Base-by-base conservation (phyloP, 2,888 invertebrate species). In the Anoncus sp. region DNA sequence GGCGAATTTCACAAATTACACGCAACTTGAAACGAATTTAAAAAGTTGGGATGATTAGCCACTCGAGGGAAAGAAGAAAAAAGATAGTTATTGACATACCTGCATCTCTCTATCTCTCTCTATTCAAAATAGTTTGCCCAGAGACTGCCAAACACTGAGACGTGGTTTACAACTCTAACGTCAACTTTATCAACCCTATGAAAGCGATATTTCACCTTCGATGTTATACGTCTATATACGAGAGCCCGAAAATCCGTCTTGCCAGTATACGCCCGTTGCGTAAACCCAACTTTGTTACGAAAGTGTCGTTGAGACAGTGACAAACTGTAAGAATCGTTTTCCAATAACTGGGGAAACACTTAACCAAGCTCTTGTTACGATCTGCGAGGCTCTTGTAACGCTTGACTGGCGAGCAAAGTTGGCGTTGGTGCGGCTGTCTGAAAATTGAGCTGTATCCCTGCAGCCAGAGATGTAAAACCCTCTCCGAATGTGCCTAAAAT, bases 241-340 rank as follows among this genome's bases (percentile, higher is more conserved):
- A 14, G 20, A 49, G 49, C 43, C 5, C n/a, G 43, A 5, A 20
- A 16, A 18, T 40, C 7, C 12, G 14, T 63, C 14, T 18, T 22
- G 7, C 10, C n/a, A 18, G 38, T 59, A 10, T 14, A n/a, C 18
- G 38, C n/a, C 18, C 24, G 38, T 2, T 38, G 31, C 55, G 38
- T 53, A 14, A 38, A 53, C 24, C 16, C n/a, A 66, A 72, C 66
- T 76, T 70, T 57, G 75, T 77, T 77, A 51, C 57, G n/a, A 60
- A 77, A 77, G 72, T 76, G 55, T 76, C 71, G 62, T 73, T 67
- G 63, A 63, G 49, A 49, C n/a, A 57, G n/a, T 55, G 72, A 72
- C 57, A 66, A 77, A 35, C 62, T 49, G 40, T 77, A 31, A 77
- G 62, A 72, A 72, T 53, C 47, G 67, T 77, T 47, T 47, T 76